phyloP scores from a whole-genome alignment of 1,140 invertebrate genomes.

The Lepidurus packardi region DNA sequence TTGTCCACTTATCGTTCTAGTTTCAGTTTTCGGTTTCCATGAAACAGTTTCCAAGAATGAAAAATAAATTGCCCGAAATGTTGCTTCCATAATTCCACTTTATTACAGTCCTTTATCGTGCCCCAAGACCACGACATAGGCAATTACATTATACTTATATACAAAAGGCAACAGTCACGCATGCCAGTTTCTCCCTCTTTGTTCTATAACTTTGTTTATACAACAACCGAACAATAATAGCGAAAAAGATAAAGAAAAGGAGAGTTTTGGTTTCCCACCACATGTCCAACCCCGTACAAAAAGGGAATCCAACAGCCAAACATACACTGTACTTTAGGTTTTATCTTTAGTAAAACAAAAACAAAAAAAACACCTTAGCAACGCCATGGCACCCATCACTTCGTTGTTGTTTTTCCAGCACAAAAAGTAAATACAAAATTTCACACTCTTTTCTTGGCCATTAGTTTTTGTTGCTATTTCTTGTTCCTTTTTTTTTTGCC shows the following conservation, averaged over 20 bases:
- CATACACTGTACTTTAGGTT: too few species aligned
- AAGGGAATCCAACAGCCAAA: too few species aligned
- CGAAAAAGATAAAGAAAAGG: slow-evolving; percentile 1
- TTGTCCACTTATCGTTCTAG: too few species aligned
- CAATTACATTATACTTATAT: neutral
- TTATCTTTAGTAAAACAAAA: too few species aligned
- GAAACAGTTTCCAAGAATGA: neutral
- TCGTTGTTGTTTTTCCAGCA: too few species aligned
- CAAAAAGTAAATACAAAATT: too few species aligned
- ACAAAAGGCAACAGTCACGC: neutral
- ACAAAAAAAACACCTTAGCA: too few species aligned
- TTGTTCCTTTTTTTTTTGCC: too few species aligned
- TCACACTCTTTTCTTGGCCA: too few species aligned
- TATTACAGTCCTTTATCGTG: slow-evolving; percentile 4
- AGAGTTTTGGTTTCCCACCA: slow-evolving; percentile 5
- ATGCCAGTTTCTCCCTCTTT: neutral
- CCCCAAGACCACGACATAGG: neutral
- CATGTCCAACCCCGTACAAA: too few species aligned
- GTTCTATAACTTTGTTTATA: neutral
- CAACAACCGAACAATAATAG: neutral
- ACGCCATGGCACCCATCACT: neutral
- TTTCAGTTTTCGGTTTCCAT: neutral
- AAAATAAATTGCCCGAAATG: neutral
- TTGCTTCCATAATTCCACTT: neutral
- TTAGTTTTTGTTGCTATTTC: too few species aligned